Evolutionary conservation across 37 sponge, comb jelly and placozoan genomes (phyloP).

Genomic region (Mnemiopsis leidyi): DNA sequence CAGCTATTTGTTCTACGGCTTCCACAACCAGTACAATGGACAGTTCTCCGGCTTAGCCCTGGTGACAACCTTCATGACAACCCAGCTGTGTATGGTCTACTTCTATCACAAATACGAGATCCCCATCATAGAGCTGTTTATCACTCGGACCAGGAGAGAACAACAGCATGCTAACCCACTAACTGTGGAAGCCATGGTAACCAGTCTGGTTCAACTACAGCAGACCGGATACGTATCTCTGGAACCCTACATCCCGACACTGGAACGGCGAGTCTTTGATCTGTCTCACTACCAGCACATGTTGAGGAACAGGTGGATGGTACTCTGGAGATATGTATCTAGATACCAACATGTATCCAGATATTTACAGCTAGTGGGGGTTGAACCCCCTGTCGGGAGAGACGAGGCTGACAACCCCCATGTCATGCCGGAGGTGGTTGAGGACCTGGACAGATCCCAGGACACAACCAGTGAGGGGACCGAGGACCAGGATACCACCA

Average conservation of each 20-base stretch:
- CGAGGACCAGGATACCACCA: neutral
- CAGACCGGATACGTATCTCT: slow-evolving; percentile 4
- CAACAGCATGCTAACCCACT: neutral
- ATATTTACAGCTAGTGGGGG: neutral
- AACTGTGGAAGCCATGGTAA: neutral
- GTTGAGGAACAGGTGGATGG: slow-evolving; percentile 24
- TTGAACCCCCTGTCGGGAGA: neutral
- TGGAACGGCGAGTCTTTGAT: neutral
- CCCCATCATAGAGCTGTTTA: slow-evolving; percentile 19
- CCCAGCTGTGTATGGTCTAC: slow-evolving; percentile 42
- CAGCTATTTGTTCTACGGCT: slow-evolving; percentile 31
- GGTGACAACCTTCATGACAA: slow-evolving; percentile 18
- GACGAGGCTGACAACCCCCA: neutral
- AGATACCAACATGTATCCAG: neutral
- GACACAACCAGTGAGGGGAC: neutral
- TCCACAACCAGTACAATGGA: slow-evolving; percentile 46
- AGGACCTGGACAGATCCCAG: neutral
- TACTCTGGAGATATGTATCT: neutral
- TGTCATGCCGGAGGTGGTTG: neutral
- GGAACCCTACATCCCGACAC: slow-evolving; percentile 28
- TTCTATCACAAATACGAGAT: slow-evolving; percentile 26
- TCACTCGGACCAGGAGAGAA: neutral
- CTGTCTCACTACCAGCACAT: slow-evolving; percentile 6
- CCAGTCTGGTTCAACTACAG: slow-evolving; percentile 34
- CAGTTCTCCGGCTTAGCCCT: slow-evolving; percentile 52